A percentile compares a stretch with the other conserved stretches of the same genome.
Conservation (phyloP, 2,797 vertebrate genomes). For the Brotula barbata region DNA sequence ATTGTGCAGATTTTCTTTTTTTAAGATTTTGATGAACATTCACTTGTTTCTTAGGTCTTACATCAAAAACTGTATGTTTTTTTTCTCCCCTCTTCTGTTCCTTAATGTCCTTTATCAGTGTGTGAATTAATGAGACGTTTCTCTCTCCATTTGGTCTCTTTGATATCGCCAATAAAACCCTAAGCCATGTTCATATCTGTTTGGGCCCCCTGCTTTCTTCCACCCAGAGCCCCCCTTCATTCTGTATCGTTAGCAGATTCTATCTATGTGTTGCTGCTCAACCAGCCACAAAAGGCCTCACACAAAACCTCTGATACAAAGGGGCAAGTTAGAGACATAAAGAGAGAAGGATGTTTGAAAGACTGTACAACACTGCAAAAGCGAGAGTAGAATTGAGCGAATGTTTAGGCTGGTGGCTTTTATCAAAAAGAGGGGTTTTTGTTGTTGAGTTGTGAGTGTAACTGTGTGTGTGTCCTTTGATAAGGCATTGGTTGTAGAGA, state of each 20-base stretch:
- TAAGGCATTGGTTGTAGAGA: slow-evolving; percentile 54
- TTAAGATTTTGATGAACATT: too few species aligned
- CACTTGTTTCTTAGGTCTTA: slow-evolving; percentile 9
- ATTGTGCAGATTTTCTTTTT: neutral
- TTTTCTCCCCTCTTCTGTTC: neutral
- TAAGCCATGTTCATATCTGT: slow-evolving; percentile 35
- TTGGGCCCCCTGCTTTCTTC: slow-evolving; percentile 19
- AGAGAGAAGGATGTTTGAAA: slow-evolving; percentile 54
- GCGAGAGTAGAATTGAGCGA: slow-evolving; percentile 54
- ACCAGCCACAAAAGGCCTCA: slow-evolving; percentile 64
- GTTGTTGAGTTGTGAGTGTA: slow-evolving; percentile 59
- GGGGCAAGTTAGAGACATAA: slow-evolving; percentile 56
- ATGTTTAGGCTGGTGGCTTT: slow-evolving; percentile 65
- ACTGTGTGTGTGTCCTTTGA: slow-evolving; percentile 53
- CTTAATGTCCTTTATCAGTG: neutral
- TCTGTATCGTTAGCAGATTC: slow-evolving; percentile 64
- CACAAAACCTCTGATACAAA: slow-evolving; percentile 68
- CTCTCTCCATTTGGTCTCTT: too few species aligned
- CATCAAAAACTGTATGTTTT: neutral
- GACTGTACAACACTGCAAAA: slow-evolving; percentile 39
- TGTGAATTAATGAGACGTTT: neutral
- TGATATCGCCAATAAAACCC: slow-evolving; percentile 46
- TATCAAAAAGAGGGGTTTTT: slow-evolving; percentile 65
- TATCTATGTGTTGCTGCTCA: slow-evolving; percentile 61
- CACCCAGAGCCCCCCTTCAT: neutral